A percentile compares a stretch with the other conserved stretches of the same genome.
phyloP scores from a whole-genome alignment of 2,888 invertebrate species.

The Polyploca ridens region DNA sequence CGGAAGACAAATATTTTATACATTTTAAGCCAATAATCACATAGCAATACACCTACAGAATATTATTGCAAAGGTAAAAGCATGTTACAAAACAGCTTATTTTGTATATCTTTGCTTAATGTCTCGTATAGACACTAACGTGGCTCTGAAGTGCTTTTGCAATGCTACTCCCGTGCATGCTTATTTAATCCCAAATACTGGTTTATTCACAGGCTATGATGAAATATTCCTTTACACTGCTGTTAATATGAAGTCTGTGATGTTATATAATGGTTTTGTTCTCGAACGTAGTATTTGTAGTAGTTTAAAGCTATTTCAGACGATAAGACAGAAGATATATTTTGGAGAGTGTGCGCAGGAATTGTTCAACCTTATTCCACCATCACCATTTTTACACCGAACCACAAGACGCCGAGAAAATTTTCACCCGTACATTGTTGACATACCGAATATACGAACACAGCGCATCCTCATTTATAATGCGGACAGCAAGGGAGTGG shows the following conservation, averaged over 20 bases:
- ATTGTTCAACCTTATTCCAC: no score
- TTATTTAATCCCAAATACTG: background rate
- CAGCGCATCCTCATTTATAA: no score
- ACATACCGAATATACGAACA: no score
- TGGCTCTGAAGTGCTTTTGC: background rate
- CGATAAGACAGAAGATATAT: no score
- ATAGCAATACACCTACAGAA: background rate
- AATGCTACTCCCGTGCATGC: background rate
- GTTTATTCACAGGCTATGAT: background rate
- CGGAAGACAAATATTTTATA: no score
- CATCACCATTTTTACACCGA: no score
- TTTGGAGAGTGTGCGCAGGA: no score
- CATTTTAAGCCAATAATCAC: background rate
- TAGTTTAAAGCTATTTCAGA: no score
- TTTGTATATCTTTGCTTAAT: background rate
- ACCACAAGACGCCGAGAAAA: no score
- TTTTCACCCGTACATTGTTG: no score
- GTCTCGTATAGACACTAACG: background rate
- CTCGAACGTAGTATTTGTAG: background rate
- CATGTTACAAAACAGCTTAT: slow-evolving; percentile 2
- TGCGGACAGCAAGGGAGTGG: no score
- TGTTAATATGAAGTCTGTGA: background rate
- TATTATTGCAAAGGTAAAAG: background rate
- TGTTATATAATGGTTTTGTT: background rate
- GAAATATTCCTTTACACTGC: background rate